These are phyloP conservation scores for Cotesia congregata DNA, from an alignment of 2,888 invertebrate species.

Conservation along the genomic window DNA sequence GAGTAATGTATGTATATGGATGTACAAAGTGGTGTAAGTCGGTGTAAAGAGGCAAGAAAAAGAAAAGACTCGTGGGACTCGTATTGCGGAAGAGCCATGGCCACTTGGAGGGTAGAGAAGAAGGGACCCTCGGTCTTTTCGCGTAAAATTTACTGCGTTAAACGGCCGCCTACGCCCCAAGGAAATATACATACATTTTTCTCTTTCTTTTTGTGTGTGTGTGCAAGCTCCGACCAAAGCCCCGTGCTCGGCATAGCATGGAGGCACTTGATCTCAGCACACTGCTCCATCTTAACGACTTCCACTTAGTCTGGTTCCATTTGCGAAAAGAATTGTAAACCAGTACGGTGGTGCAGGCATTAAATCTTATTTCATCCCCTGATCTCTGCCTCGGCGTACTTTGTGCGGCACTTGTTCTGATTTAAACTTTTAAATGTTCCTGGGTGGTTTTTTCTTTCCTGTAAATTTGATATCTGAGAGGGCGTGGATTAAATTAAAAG, in stretches of 20 bases:
- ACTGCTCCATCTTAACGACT: conserved; percentile 32
- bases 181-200: conserved; percentile 34
- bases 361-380: conserved; percentile 36
- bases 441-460: not conserved
- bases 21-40: conserved; percentile 25
- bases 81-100: conserved; percentile 59
- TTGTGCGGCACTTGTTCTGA: conserved; percentile 16
- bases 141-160: conserved; percentile 56
- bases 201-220: conserved; percentile 2
- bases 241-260: conserved; percentile 2
- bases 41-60: conserved; percentile 47
- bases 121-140: conserved; percentile 53
- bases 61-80: conserved; percentile 61
- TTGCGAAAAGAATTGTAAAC: conserved; percentile 34
- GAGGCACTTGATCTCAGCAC: conserved; percentile 30
- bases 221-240: conserved; percentile 31
- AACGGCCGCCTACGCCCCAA: conserved; percentile 51
- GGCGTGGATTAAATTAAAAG: conserved; percentile 13
- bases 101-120: conserved; percentile 56
- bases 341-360: conserved; percentile 17
- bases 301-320: conserved; percentile 29
- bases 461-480: conserved; percentile 12
- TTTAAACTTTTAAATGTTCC: conserved; percentile 16
- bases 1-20: conserved; percentile 7
- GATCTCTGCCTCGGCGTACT: conserved; percentile 27